Conservation (phyloP, 2,888 invertebrate species). For the Scaptomyza parva region DNA sequence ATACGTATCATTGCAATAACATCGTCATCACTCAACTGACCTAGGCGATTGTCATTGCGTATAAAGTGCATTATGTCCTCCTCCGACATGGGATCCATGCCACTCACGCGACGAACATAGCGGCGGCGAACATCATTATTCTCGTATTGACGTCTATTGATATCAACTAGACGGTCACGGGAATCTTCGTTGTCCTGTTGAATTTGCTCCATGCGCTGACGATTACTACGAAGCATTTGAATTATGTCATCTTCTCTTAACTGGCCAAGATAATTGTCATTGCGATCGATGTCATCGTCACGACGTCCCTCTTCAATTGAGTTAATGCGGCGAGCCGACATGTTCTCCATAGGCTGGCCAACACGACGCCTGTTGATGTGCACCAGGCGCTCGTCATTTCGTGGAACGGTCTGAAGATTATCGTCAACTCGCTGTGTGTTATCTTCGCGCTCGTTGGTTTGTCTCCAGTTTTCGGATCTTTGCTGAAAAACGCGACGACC, state of each 20-base stretch:
- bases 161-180: constrained; percentile 58
- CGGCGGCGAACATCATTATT: constrained; percentile 34
- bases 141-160: constrained; percentile 50
- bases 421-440: not conserved
- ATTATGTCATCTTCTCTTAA: constrained; percentile 43
- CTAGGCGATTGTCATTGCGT: constrained; percentile 5
- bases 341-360: constrained; percentile 27
- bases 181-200: not conserved
- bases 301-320: constrained; percentile 48
- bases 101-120: constrained; percentile 42
- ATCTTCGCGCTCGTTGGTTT: not conserved
- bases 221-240: no score
- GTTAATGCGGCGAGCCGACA: constrained; percentile 26
- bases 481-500: constrained; percentile 22
- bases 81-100: not conserved
- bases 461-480: not conserved
- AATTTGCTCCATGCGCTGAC: constrained; percentile 11
- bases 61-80: constrained; percentile 13
- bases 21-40: constrained; percentile 36
- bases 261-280: constrained; percentile 2
- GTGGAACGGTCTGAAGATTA: constrained; percentile 38
- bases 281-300: constrained; percentile 4
- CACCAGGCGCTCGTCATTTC: constrained; percentile 67
- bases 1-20: constrained; percentile 42
- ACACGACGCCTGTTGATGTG: constrained; percentile 63